Conservation (phyloP, 2,888 invertebrate species). For the Gandaritis pyraliata region DNA sequence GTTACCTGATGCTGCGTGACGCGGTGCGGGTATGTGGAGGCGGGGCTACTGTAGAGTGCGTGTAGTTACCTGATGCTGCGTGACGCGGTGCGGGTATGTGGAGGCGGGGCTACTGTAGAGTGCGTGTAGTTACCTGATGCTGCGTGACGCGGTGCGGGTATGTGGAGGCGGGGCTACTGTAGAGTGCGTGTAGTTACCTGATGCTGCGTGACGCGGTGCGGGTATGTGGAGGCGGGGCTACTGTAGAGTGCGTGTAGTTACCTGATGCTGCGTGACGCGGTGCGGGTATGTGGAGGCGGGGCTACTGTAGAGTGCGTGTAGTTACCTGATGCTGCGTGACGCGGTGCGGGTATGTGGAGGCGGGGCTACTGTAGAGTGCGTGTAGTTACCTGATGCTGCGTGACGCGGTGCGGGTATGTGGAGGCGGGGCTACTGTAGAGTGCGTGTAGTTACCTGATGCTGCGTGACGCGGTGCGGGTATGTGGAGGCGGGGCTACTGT, state of each 20-base stretch:
- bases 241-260: constrained; percentile 29
- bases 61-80: constrained; percentile 64
- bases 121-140: constrained; percentile 57
- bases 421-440: no score
- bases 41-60: no score
- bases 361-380: no score
- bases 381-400: constrained; percentile 64
- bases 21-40: constrained; percentile 90
- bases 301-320: no score
- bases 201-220: constrained; percentile 84
- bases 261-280: constrained; percentile 81
- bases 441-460: constrained; percentile 57
- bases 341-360: constrained; percentile 90
- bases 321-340: constrained; percentile 72
- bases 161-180: constrained; percentile 91
- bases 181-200: constrained; percentile 51
- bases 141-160: constrained; percentile 87
- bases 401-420: constrained; percentile 89
- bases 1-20: constrained; percentile 72
- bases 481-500: constrained; percentile 91
- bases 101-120: no score
- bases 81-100: constrained; percentile 89
- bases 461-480: constrained; percentile 87
- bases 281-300: constrained; percentile 91
- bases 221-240: constrained; percentile 91